Base-by-base conservation (phyloP, 1,140 invertebrate genomes). In the Drosophila pandora region DNA sequence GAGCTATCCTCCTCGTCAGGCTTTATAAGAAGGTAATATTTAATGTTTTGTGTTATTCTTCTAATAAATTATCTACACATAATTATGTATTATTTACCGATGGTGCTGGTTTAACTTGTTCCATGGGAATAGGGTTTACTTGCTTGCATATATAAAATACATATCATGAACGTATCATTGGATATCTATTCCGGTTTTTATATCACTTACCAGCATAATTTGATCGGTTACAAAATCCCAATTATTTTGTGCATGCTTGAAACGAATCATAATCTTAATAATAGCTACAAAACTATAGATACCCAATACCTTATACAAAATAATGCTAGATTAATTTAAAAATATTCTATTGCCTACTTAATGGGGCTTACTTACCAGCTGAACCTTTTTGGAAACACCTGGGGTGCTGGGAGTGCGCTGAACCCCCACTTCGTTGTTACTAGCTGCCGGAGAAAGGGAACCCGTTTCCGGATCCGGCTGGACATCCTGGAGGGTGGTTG, bases 361-460 rank as follows among this genome's bases (percentile, higher is more conserved):
- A 37, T 12, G 10, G 32, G 3, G 3, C 2, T 4, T 3, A 92
- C 94, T 94, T 92, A 98, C 97, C 95, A 98, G 92, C 93, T 98
- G 95, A 70, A 98, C 96, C 94, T 97, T 98, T 92, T 97, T 97
- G 41, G 95, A 95, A 61, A 94, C 94, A 10, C 94, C 94, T 1
- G 96, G 95, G 87, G 95, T 96, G 12, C 94, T 94, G 1, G 96
- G 95, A n/a, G 83, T 56, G 81, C 60, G 91, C 34, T 92, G 92
- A 50, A 60, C 65, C 78, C 64, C 90, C 72, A 70, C 63, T 82
- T 85, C 74, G 78, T 88, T 76, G 80, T 91, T 43, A 61, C 83
- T 92, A 43, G 70, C 64, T 43, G 52, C 74, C 5, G 81, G 54
- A n/a, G 82, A 75, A 21, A 84, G 56, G 41, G 84, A 79, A 1